Evolutionary conservation across 2,113 vertebrate species (phyloP), one percentile per base, ranked within the genome.

Genomic region (Rattus norvegicus): DNA sequence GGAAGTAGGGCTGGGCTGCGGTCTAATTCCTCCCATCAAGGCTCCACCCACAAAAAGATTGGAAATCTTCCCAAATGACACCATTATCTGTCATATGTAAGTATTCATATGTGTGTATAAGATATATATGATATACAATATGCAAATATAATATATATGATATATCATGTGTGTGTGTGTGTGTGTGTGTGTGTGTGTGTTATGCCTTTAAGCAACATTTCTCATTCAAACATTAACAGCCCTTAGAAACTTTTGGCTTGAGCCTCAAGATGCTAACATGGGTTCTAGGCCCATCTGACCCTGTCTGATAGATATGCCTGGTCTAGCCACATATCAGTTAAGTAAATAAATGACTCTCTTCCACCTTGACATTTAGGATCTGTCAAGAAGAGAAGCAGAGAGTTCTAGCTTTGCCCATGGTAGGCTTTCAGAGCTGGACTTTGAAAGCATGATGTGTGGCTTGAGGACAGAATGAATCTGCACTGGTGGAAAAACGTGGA

Each of bases 291-390:
- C 79, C 79, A 59, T 49, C 47, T 92, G 79, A 92, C 17, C 39
- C 88, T 76, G 26, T 63, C n/a, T 63, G 54, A 36, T 59, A 79
- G 36, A 87, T 52, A 52, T 91, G 88, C 59, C 88, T 77, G 52
- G 93, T 72, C 28, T 16, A 88, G 61, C 59, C 76, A 56, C 90
- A 33, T 63, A 93, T 95, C 80, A 28, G 61, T 69, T 97, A 93
- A 98, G 96, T 95, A 94, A 97, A 96, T 96, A 95, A 96, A 96
- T 85, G 83, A 79, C 94, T 96, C 84, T 69, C 88, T 80, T 88
- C 61, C 19, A 93, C 92, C 88, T 92, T 96, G 97, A 97, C 97
- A 94, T 97, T 97, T 96, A 43, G 75, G 93, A 88, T 96, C 81
- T 96, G 97, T 97, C 96, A 96, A 91, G 63, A 90, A 93, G 76